These are phyloP conservation scores for Himalopsyche anomala DNA, from an alignment of 2,888 invertebrate genomes.

Conservation along the genomic window DNA sequence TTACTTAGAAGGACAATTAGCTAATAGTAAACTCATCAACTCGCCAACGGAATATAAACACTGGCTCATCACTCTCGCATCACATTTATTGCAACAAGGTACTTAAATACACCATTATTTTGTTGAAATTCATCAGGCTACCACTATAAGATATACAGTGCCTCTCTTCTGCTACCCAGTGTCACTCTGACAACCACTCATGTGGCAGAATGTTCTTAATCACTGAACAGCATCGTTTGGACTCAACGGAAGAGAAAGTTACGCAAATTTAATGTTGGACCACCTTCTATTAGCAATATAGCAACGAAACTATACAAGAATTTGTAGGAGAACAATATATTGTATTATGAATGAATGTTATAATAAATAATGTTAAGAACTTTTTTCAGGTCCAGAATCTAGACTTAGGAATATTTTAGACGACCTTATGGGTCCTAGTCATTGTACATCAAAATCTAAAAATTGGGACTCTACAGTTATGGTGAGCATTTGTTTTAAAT, in stretches of 20 bases:
- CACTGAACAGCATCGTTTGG: too few relatives aligned
- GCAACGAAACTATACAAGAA: too few relatives aligned
- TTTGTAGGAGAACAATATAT: too few relatives aligned
- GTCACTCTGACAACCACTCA: too few relatives aligned
- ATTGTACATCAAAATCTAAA: conserved; percentile 78
- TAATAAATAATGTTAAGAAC: background rate
- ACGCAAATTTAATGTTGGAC: too few relatives aligned
- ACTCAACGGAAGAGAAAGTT: too few relatives aligned
- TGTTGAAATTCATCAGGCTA: too few relatives aligned
- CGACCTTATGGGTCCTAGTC: conserved; percentile 87
- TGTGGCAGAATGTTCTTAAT: too few relatives aligned
- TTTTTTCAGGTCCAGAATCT: conserved; percentile 80
- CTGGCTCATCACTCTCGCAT: conserved; percentile 81
- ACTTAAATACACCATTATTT: conserved; percentile 60
- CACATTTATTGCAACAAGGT: conserved; percentile 82
- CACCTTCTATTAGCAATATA: too few relatives aligned
- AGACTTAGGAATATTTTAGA: conserved; percentile 85
- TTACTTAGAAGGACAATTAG: conserved; percentile 85
- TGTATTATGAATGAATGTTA: too few relatives aligned
- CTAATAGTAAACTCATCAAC: conserved; percentile 82
- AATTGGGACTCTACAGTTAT: conserved; percentile 79
- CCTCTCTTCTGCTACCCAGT: too few relatives aligned
- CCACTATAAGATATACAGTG: too few relatives aligned
- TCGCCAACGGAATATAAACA: conserved; percentile 85
- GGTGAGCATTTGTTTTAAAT: conserved; percentile 72